Evolutionary conservation across 2,113 vertebrate species (phyloP).

Genomic region (Corvus moneduloides): DNA sequence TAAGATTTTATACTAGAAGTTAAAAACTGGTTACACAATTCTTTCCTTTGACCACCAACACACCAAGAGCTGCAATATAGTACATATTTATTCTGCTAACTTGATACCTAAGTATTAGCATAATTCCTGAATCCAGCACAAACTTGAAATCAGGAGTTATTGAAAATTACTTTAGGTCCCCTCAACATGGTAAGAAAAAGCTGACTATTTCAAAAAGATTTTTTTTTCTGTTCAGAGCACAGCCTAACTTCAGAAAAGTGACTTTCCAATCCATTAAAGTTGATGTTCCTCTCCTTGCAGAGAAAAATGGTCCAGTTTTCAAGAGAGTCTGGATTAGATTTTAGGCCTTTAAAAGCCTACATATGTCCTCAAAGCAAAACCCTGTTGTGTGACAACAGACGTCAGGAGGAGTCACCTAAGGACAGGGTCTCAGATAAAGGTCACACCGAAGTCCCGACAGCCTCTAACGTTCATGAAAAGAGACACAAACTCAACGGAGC

Average conservation of each 20-base stretch:
- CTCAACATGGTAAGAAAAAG: background rate
- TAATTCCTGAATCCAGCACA: background rate
- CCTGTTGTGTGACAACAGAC: background rate
- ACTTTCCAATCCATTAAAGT: background rate
- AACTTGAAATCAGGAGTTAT: background rate
- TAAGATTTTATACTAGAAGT: background rate
- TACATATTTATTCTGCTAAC: background rate
- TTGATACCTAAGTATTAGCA: background rate
- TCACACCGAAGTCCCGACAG: background rate
- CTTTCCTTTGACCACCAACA: background rate
- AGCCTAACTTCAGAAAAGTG: background rate
- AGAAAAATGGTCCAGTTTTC: background rate
- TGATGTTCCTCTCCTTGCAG: background rate
- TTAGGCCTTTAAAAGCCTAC: background rate
- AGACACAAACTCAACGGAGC: background rate
- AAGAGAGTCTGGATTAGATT: background rate
- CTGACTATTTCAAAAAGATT: background rate
- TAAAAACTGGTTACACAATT: background rate
- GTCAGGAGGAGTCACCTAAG: background rate
- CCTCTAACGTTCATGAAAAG: background rate
- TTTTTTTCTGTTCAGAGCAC: background rate
- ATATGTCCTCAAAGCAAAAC: background rate
- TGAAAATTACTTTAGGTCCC: background rate
- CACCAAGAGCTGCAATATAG: background rate
- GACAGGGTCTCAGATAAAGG: constrained; percentile 29